These are phyloP conservation scores for Augochlora pura DNA, from an alignment of 1,140 invertebrate genomes.

Conservation along the genomic window DNA sequence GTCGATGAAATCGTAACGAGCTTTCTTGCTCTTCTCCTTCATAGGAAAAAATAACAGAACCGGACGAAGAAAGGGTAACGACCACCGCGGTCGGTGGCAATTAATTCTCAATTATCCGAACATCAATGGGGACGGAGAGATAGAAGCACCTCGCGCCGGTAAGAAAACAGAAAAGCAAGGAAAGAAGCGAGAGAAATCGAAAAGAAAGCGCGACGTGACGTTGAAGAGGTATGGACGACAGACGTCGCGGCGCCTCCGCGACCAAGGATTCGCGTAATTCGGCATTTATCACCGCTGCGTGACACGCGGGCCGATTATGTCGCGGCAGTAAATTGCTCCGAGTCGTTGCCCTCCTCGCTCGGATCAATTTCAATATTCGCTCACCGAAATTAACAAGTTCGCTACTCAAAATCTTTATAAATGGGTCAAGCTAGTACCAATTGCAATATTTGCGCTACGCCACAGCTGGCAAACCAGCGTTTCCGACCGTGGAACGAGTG, in stretches of 20 bases:
- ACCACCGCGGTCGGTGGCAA: neutral
- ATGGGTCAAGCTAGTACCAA: no score
- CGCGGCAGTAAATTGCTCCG: neutral
- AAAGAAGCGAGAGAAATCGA: neutral
- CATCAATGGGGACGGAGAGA: neutral
- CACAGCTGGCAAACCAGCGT: no score
- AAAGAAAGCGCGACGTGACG: neutral
- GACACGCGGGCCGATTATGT: neutral
- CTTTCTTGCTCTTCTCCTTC: neutral
- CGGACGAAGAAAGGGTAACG: neutral
- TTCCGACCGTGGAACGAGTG: no score
- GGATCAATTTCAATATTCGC: neutral
- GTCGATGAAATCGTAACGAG: conserved; percentile 26
- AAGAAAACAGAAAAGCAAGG: neutral
- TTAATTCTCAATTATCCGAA: conserved; percentile 9
- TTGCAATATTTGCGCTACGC: no score
- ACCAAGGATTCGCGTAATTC: conserved; percentile 46
- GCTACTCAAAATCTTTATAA: no score
- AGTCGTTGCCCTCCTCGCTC: neutral
- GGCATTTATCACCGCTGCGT: conserved; percentile 44
- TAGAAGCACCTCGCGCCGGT: no score
- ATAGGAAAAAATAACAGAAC: neutral
- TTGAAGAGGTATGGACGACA: neutral
- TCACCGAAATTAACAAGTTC: no score
- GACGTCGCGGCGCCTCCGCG: conserved; percentile 48